Conservation (phyloP, 2,797 vertebrate species). For the Cyclopterus lumpus region DNA sequence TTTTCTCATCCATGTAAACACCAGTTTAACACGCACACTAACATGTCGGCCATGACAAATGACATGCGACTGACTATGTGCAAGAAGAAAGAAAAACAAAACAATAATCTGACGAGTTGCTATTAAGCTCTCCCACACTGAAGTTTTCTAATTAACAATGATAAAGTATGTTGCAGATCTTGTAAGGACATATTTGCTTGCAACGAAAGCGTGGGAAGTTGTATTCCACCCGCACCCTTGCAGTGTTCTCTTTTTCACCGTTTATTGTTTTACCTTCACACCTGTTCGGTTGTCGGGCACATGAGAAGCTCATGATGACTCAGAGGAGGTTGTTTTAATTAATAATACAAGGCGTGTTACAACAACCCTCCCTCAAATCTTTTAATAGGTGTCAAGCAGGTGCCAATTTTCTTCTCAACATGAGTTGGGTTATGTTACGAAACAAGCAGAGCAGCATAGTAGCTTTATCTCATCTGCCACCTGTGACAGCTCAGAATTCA, state of each 20-base stretch:
- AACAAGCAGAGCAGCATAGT: constrained; percentile 77
- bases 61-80: constrained; percentile 40
- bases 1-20: constrained; percentile 50
- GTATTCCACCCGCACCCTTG: constrained; percentile 51
- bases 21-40: constrained; percentile 53
- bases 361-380: constrained; percentile 70
- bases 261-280: constrained; percentile 69
- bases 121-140: constrained; percentile 43
- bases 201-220: constrained; percentile 71
- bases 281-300: constrained; percentile 69
- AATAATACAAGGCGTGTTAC: constrained; percentile 81
- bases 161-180: constrained; percentile 63
- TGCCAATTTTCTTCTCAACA: constrained; percentile 72
- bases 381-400: constrained; percentile 70
- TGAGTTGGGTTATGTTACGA: constrained; percentile 70
- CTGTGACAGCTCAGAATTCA: constrained; percentile 71
- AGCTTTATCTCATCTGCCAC: constrained; percentile 74
- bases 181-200: constrained; percentile 54
- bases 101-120: constrained; percentile 52
- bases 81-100: constrained; percentile 57
- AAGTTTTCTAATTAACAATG: constrained; percentile 62
- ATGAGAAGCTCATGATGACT: constrained; percentile 73
- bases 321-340: constrained; percentile 79
- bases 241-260: constrained; percentile 38
- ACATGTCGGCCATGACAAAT: constrained; percentile 66